Evolutionary conservation across 2,888 invertebrate species (phyloP), one percentile per base, ranked within the genome.

Genomic region (Drosophila mercatorum): DNA sequence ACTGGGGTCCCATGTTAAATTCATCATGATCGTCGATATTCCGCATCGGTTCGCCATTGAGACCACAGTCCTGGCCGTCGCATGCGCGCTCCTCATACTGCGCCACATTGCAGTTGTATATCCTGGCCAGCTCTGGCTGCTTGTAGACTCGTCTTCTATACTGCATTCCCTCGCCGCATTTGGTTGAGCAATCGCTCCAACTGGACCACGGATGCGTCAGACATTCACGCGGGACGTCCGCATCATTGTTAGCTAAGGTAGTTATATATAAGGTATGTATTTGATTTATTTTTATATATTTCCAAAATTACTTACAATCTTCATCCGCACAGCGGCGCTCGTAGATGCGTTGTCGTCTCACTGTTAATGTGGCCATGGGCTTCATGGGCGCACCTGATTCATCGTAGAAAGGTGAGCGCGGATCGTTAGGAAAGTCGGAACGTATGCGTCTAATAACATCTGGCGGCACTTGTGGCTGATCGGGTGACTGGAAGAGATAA

Each of bases 391-490:
- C 92, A 0, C 95, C 96, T 0, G 93, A 93, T 0, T 95, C 93
- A 90, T 97, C 97, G 93, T 95, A 98, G 93, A 99, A 99, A 0
- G 99, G 99, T 0, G 98, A 98, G 53, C 96, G 94, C 0, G 95
- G 95, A 92, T 98, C 97, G 83, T 96, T 96, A 0, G 98, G 98
- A 93, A 95, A 96, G 75, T 96, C 96, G 0, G 97, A 96, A 0
- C 97, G 96, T 65, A 99, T 96, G 36, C 96, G 95, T 44, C 95
- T 95, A 83, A 99, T 98, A 26, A 96, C 95, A 75, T 97, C 96
- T 22, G 96, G 95, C 0, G 98, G 98, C 34, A 95, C 94, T 0
- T 98, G 97, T 2, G 97, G 97, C 75, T 96, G 95, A 88, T 98
- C 96, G 0, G 96, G 95, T 0, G 97, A 96, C 96, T 96, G 47